Evolutionary conservation across 2,113 vertebrate genomes (phyloP).

Genomic region (Natator depressus): DNA sequence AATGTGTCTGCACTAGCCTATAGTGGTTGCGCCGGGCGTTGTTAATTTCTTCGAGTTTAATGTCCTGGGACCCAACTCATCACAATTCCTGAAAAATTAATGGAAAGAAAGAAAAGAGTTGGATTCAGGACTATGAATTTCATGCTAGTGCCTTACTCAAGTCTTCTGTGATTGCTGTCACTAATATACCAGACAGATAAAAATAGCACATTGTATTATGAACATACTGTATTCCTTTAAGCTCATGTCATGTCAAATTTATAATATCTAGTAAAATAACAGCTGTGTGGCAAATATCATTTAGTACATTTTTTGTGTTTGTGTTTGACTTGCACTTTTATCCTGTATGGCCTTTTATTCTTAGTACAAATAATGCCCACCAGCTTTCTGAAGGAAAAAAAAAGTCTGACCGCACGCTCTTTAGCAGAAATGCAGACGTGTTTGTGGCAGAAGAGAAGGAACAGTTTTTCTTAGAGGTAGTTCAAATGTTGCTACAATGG

Average conservation of each 20-base stretch:
- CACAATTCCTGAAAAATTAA: neutral
- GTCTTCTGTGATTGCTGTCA: neutral
- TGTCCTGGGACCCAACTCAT: conserved; percentile 11
- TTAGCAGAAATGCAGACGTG: neutral
- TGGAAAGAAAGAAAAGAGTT: neutral
- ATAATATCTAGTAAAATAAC: neutral
- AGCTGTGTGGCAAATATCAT: neutral
- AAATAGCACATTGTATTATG: neutral
- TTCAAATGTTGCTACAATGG: neutral
- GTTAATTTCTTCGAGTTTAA: conserved; percentile 14
- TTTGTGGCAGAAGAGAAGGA: neutral
- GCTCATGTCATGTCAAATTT: neutral
- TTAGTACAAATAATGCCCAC: neutral
- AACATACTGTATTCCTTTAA: neutral
- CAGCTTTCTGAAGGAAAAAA: neutral
- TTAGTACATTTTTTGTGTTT: neutral
- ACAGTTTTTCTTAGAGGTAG: neutral
- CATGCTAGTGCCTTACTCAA: neutral
- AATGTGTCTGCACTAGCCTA: neutral
- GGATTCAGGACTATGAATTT: neutral
- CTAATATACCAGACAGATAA: neutral
- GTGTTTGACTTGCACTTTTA: neutral
- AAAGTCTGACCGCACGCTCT: neutral
- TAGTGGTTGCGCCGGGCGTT: neutral
- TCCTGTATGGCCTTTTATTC: neutral